Percentiles rank a stretch among this genome's conserved stretches.
phyloP scores from a whole-genome alignment of 1,140 invertebrate genomes.

The Drosophila pseudoananassae region DNA sequence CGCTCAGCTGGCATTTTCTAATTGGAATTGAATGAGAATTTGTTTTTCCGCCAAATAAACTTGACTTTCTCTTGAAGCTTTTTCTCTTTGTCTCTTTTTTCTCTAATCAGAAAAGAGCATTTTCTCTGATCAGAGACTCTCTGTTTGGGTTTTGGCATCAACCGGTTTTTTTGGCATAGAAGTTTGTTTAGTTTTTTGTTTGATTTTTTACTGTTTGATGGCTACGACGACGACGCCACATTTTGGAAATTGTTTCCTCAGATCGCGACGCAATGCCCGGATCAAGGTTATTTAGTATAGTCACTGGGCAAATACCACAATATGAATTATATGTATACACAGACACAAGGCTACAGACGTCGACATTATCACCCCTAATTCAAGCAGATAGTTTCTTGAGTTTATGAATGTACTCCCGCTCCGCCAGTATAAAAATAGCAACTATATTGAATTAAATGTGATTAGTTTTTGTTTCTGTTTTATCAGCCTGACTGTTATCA shows the following conservation, averaged over 20 bases:
- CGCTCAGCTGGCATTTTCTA: slow-evolving; percentile 18
- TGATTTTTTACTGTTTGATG: slow-evolving; percentile 32
- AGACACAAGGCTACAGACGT: slow-evolving; percentile 22
- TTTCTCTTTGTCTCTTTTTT: slow-evolving; percentile 7
- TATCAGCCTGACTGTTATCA: slow-evolving; percentile 28
- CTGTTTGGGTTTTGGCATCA: slow-evolving; percentile 62
- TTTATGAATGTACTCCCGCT: slow-evolving; percentile 18
- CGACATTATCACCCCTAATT: slow-evolving; percentile 32
- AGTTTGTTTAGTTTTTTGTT: slow-evolving; percentile 64
- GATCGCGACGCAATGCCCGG: slow-evolving; percentile 31
- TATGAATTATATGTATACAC: slow-evolving; percentile 11
- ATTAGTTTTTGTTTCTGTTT: slow-evolving; percentile 16
- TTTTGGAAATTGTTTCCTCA: slow-evolving; percentile 42
- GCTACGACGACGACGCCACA: slow-evolving; percentile 45
- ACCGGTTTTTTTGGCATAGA: slow-evolving; percentile 65
- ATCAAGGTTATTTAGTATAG: slow-evolving; percentile 44
- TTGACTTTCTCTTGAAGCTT: too few relatives aligned
- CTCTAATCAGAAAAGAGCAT: slow-evolving; percentile 13
- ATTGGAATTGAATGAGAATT: slow-evolving; percentile 41
- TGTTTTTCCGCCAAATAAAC: slow-evolving; percentile 11
- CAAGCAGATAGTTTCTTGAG: slow-evolving; percentile 46
- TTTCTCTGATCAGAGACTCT: slow-evolving; percentile 34
- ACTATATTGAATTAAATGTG: slow-evolving; percentile 15
- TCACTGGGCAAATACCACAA: slow-evolving; percentile 24
- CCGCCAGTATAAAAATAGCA: not conserved